Evolutionary conservation across 2,113 vertebrate genomes (phyloP).

Genomic region (Oreochromis niloticus): DNA sequence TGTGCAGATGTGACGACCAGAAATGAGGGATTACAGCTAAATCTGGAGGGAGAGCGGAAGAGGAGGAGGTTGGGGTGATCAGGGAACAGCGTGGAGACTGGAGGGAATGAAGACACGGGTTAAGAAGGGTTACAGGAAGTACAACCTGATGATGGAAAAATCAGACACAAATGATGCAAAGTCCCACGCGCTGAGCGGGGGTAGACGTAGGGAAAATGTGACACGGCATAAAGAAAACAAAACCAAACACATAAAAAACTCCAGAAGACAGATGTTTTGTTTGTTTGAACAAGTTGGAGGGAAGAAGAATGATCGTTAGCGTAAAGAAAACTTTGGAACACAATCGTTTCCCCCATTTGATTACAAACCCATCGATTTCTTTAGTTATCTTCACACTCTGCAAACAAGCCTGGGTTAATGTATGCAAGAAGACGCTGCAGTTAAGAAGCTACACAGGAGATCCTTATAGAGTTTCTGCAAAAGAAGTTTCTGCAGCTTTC

Average conservation of each 20-base stretch:
- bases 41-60: constrained; percentile 42
- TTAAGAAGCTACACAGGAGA: background rate
- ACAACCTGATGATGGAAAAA: background rate
- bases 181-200: background rate
- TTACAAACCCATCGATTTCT: background rate
- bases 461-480: background rate
- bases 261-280: background rate
- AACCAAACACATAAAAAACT: background rate
- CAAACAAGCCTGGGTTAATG: background rate
- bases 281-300: background rate
- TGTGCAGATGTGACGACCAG: constrained; percentile 59
- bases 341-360: background rate
- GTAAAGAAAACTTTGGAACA: background rate
- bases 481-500: background rate
- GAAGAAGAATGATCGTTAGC: background rate
- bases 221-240: background rate
- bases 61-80: constrained; percentile 2
- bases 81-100: background rate
- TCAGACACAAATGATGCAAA: background rate
- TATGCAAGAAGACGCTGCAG: background rate
- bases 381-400: background rate
- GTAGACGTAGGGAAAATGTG: background rate
- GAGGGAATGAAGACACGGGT: background rate
- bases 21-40: constrained; percentile 65
- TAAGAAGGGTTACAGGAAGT: constrained; percentile 5